Evolutionary conservation across 2,888 invertebrate genomes (phyloP).

Genomic region (Nemotelus pantherinus): DNA sequence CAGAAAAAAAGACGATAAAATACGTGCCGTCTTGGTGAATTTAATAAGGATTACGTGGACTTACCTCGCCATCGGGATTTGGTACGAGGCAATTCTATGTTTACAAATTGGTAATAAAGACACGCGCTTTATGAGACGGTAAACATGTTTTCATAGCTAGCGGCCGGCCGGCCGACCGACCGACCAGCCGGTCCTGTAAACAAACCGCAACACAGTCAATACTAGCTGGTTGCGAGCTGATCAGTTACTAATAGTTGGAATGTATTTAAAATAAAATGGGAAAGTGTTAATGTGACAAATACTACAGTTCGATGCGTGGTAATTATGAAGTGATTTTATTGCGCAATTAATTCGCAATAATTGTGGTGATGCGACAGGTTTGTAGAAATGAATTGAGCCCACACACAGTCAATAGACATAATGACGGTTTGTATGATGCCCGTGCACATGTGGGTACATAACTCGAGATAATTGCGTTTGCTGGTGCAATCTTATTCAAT

Average conservation of each 20-base stretch:
- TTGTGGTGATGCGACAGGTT: constrained; percentile 8
- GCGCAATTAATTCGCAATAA: constrained; percentile 24
- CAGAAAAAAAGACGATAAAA: constrained; percentile 33
- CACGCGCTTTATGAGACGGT: constrained; percentile 46
- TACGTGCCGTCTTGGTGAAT: constrained; percentile 23
- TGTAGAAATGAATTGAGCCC: background rate
- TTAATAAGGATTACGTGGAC: constrained; percentile 29
- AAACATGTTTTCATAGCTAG: constrained; percentile 42
- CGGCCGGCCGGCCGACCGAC: background rate
- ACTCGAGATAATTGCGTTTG: too few relatives aligned
- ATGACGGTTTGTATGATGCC: background rate
- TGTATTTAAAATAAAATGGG: constrained; percentile 32
- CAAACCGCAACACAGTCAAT: background rate
- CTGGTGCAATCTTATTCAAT: too few relatives aligned
- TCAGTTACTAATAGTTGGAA: background rate
- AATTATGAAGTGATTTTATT: constrained; percentile 48
- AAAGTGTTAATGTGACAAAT: constrained; percentile 49
- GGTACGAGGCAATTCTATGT: constrained; percentile 45
- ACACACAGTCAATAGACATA: constrained; percentile 26
- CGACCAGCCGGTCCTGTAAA: background rate
- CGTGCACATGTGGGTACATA: background rate
- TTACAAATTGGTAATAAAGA: constrained; percentile 51
- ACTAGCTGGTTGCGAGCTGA: background rate
- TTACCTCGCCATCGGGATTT: constrained; percentile 11
- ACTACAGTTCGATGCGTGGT: constrained; percentile 36